phyloP scores from a whole-genome alignment of 2,113 vertebrate species.

The Pedetes capensis region DNA sequence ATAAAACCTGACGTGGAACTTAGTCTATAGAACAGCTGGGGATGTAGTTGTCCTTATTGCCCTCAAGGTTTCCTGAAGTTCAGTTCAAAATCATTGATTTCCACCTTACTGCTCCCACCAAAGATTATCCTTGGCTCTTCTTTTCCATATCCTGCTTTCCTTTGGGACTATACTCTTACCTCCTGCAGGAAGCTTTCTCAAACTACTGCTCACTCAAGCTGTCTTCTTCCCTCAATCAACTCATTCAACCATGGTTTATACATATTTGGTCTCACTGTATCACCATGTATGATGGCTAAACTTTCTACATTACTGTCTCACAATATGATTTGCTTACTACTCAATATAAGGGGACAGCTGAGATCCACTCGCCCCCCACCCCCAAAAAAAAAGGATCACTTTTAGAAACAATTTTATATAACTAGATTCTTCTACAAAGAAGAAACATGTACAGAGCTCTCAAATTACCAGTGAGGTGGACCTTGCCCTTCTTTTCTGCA shows the following conservation, averaged over 20 bases:
- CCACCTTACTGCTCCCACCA: background rate
- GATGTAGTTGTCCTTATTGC: background rate
- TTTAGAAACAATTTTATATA: slow-evolving; percentile 63
- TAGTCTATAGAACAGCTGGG: background rate
- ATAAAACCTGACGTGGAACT: background rate
- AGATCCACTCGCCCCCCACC: too few species aligned
- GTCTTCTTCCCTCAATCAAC: background rate
- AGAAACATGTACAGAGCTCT: background rate
- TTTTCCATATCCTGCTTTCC: background rate
- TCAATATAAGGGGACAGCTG: background rate
- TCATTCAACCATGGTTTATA: background rate
- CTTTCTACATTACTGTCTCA: background rate
- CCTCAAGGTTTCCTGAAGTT: background rate
- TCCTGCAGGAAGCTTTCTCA: background rate
- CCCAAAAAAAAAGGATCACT: background rate
- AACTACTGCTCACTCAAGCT: background rate
- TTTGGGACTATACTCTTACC: background rate
- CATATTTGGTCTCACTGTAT: background rate
- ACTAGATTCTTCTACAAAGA: slow-evolving; percentile 52
- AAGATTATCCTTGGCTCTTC: background rate
- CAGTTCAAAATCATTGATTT: background rate
- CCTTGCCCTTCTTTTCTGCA: background rate
- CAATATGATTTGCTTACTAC: background rate
- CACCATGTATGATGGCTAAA: background rate
- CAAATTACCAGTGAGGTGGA: background rate